These are phyloP conservation scores for Stegodyphus mimosarum DNA, from an alignment of 1,140 invertebrate species.

Conservation along the genomic window DNA sequence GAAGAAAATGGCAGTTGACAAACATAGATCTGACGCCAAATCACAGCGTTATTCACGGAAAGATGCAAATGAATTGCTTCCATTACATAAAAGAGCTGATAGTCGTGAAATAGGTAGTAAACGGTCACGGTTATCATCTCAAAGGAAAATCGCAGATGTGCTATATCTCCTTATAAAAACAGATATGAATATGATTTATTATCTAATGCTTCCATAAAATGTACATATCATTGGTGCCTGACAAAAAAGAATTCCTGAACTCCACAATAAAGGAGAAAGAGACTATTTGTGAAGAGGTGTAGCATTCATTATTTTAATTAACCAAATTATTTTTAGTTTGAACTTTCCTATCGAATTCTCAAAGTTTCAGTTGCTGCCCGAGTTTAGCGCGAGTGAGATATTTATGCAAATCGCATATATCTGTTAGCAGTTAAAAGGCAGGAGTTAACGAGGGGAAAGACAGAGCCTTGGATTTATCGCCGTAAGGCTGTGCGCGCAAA, in stretches of 20 bases:
- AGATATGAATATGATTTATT: slow-evolving; percentile 21
- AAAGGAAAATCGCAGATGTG: slow-evolving; percentile 12
- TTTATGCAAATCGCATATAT: no score
- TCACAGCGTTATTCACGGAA: slow-evolving; percentile 3
- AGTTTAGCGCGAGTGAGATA: no score
- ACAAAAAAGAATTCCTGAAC: slow-evolving; percentile 44
- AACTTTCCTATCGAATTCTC: no score
- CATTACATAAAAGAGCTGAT: slow-evolving; percentile 8
- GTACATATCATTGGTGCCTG: background rate
- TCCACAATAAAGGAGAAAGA: no score
- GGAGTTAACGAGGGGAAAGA: no score
- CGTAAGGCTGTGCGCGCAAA: no score
- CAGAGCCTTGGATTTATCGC: no score
- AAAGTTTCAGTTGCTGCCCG: no score
- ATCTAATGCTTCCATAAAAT: background rate
- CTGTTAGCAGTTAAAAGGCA: no score
- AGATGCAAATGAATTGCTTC: slow-evolving; percentile 9
- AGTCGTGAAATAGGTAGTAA: slow-evolving; percentile 24
- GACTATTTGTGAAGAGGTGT: no score
- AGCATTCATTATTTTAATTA: no score
- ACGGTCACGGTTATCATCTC: slow-evolving; percentile 12
- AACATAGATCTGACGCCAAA: slow-evolving; percentile 2
- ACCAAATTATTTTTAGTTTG: no score
- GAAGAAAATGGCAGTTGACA: slow-evolving; percentile 15
- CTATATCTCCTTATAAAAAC: slow-evolving; percentile 38